Percentiles rank a stretch among this genome's conserved stretches.
These are phyloP conservation scores for Drosophila hawaiiensis DNA, from an alignment of 2,888 invertebrate genomes.

Conservation along the genomic window DNA sequence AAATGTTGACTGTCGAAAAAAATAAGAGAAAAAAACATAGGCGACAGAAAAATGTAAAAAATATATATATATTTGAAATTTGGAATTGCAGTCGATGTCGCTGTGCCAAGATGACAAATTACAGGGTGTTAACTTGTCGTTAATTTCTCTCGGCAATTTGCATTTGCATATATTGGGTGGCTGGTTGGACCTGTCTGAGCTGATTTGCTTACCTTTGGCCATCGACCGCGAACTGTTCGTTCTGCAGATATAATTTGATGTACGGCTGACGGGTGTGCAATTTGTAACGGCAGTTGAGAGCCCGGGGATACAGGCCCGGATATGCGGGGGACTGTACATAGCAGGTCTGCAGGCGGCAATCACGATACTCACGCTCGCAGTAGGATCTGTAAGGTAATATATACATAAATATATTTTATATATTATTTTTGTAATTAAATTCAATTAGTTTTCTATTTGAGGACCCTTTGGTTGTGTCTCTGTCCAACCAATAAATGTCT, in stretches of 20 bases:
- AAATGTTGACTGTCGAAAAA: conserved; percentile 43
- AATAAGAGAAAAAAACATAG: not conserved
- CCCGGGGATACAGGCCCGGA: conserved; percentile 96
- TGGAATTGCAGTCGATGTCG: conserved; percentile 55
- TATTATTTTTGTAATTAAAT: conserved; percentile 41
- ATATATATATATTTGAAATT: conserved; percentile 17
- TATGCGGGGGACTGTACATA: conserved; percentile 97
- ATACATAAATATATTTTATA: not conserved
- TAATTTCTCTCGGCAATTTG: conserved; percentile 70
- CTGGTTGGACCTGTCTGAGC: conserved; percentile 1
- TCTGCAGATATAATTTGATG: conserved; percentile 96
- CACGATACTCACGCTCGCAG: conserved; percentile 94
- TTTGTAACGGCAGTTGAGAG: conserved; percentile 95
- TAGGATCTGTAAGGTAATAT: conserved; percentile 88
- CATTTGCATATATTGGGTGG: conserved; percentile 47
- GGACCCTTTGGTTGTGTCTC: conserved; percentile 1
- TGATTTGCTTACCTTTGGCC: conserved; percentile 88
- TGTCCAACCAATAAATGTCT: conserved; percentile 44
- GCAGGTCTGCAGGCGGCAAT: conserved; percentile 95
- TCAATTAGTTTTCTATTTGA: conserved; percentile 66
- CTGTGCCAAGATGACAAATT: conserved; percentile 84
- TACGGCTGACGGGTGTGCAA: conserved; percentile 95
- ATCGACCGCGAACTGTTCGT: conserved; percentile 97
- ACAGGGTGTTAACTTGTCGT: conserved; percentile 81
- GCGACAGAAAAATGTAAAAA: conserved; percentile 14